Percentiles rank a stretch among this genome's conserved stretches.
Evolutionary conservation across 2,113 vertebrate species (phyloP).

Genomic region (Terrapene triunguis): DNA sequence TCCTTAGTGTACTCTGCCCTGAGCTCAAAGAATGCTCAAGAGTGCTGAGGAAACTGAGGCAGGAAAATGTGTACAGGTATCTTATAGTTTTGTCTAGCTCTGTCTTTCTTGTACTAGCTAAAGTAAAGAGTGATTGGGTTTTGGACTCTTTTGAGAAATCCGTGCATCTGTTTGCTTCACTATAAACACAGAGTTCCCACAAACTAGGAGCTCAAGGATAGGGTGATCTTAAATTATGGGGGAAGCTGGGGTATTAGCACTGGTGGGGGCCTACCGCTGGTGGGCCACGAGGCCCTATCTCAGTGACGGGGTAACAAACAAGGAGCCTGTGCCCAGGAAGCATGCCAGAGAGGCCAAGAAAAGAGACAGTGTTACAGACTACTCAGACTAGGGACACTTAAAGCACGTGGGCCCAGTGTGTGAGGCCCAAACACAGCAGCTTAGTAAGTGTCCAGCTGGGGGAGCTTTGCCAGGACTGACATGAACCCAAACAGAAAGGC

Average conservation of each 20-base stretch:
- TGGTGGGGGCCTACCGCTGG: background rate
- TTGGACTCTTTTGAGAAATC: background rate
- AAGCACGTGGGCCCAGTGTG: background rate
- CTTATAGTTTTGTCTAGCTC: background rate
- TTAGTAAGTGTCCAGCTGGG: background rate
- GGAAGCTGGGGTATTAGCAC: background rate
- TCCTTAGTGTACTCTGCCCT: background rate
- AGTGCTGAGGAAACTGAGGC: background rate
- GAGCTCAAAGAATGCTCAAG: background rate
- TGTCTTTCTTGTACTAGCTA: background rate
- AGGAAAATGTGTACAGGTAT: background rate
- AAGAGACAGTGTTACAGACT: background rate
- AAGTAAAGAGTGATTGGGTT: background rate
- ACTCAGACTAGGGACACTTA: background rate
- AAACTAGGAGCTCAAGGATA: background rate
- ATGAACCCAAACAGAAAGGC: background rate
- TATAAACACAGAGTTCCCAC: background rate
- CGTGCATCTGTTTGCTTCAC: background rate
- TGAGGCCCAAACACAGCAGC: background rate
- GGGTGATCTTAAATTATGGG: background rate
- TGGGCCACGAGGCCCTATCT: background rate
- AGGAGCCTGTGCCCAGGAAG: background rate
- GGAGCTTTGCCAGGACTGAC: background rate
- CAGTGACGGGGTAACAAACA: background rate
- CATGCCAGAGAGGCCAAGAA: background rate